These are phyloP conservation scores for Micronycteris hirsuta DNA, from an alignment of 2,113 vertebrate genomes.

Conservation along the genomic window DNA sequence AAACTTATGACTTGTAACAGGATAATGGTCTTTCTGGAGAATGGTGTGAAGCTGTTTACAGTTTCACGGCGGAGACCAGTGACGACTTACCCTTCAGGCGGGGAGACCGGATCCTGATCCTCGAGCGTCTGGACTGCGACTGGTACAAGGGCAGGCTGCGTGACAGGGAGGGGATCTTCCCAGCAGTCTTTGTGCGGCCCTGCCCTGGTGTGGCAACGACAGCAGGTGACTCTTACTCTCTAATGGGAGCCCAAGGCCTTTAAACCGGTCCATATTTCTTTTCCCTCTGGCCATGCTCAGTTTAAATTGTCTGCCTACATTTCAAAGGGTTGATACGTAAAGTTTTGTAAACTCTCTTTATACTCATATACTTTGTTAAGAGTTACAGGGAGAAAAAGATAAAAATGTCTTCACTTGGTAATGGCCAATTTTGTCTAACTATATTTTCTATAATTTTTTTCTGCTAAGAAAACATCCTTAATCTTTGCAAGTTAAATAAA, in stretches of 20 bases:
- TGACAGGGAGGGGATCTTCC: conserved; percentile 90
- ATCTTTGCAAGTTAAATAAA: conserved; percentile 14
- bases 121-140: conserved; percentile 82
- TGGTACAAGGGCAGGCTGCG: conserved; percentile 90
- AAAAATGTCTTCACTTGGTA: background rate
- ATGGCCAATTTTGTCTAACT: background rate
- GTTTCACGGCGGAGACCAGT: conserved; percentile 86
- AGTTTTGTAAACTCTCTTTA: background rate
- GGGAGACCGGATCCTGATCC: conserved; percentile 90
- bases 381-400: background rate
- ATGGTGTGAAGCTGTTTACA: conserved; percentile 91
- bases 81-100: conserved; percentile 88
- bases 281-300: background rate
- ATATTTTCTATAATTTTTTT: background rate
- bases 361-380: background rate
- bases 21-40: conserved; percentile 65
- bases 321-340: background rate
- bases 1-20: conserved; percentile 63
- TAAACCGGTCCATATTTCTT: background rate
- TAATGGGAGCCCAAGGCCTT: background rate
- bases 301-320: background rate
- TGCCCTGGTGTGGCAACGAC: conserved; percentile 79
- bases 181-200: conserved; percentile 84
- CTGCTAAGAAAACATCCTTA: background rate
- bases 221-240: background rate